Evolutionary conservation across 2,113 vertebrate genomes (phyloP), one percentile per base, ranked within the genome.

Genomic region (Pseudopodoces humilis): DNA sequence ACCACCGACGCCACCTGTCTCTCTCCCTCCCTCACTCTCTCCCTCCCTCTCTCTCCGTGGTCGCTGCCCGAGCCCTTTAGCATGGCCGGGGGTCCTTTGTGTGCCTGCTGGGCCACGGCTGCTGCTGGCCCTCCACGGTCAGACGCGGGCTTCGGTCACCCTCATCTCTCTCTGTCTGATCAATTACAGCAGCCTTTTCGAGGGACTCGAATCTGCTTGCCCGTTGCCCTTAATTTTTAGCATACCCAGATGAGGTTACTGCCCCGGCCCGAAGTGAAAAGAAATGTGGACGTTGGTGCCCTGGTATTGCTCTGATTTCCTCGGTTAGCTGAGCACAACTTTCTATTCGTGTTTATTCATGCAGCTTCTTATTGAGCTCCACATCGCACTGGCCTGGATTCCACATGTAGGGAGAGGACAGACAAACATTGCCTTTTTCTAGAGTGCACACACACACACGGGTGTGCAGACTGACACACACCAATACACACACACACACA

Each of bases 291-390:
- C 96, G 96, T 95, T 95, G 95, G 96, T 97, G 98, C 95, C 98
- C 98, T 98, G 97, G 97, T 98, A 97, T 84, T 96, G 97, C 98
- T 98, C 98, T 96, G 97, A 99, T 99, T 99, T 99, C 98, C 97
- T 98, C 98, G 98, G 98, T 99, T 99, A 99, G 98, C 98, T 99
- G 98, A 98, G 97, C 98, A 99, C 98, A 99, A 98, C 98, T 99
- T 99, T 98, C 98, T 98, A 99, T 99, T 99, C 98, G 98, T 98
- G 99, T 99, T 98, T 98, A 99, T 99, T 99, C 99, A 99, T 99
- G 99, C 99, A 99, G 98, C 52, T 62, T 97, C 97, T 98, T 97
- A 98, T 99, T 98, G 98, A 98, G 98, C 98, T 97, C 97, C 96
- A 93, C 93, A 90, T 98, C 92, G 95, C 96, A 92, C 92, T 97